Base-by-base conservation (phyloP, 2,113 vertebrate species). In the Cettia cetti region DNA sequence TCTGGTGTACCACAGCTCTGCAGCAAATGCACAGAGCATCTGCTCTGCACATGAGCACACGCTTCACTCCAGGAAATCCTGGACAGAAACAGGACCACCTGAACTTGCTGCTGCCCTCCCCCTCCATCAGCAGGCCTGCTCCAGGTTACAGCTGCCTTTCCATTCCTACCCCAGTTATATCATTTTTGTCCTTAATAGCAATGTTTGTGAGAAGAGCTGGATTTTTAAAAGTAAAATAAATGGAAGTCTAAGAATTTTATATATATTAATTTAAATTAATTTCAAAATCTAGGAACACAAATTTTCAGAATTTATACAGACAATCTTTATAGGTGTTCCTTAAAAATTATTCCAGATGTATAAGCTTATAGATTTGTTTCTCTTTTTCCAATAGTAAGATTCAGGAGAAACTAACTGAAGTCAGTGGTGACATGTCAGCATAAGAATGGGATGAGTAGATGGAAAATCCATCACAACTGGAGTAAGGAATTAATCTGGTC, bases 401-500 rank as follows among this genome's bases (percentile, higher is more conserved):
- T 65, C 35, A 77, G 39, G 82, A 77, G 39, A 40, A 70, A 54
- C 39, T 90, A 24, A 31, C 39, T 11, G 26, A 57, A 76, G 42
- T 57, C 31, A 9, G 16, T 4, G 31, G 22, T 7, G 33, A 83
- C 35, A 75, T 0, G 0, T 24, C 20, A 23, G 77, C 16, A 13
- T 16, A 40, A 57, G 64, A 88, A 66, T 4, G 4, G 64, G 27
- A 45, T 5, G 37, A 61, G 23, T 27, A 26, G 5, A 39, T 60
- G 44, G 64, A 77, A 90, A 94, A 89, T 65, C 54, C 76, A 39
- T 82, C 50, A 33, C 0, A 33, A 66, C 16, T 27, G 26, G 47
- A 89, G 42, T n/a, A 74, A 93, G 42, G 72, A 42, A 81, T 40
- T 44, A 82, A 65, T 39, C 50, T 16, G n/a, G 30, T 76, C 59